These are phyloP conservation scores for Synanthedon myopaeformis DNA, from an alignment of 2,888 invertebrate genomes.

Conservation along the genomic window DNA sequence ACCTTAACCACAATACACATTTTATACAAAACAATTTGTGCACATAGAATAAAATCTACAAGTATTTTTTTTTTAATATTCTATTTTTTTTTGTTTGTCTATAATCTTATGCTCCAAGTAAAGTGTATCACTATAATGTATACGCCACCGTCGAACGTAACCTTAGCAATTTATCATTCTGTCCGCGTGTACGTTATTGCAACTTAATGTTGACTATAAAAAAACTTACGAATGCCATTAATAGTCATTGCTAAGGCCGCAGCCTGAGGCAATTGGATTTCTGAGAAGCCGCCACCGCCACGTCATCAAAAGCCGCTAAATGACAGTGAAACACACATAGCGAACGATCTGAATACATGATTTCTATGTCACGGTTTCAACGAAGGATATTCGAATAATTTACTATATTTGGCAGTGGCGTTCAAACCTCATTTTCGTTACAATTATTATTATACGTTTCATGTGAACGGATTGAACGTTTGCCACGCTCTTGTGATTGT, in stretches of 20 bases:
- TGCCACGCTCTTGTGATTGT: no score
- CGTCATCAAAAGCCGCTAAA: background rate
- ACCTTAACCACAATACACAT: no score
- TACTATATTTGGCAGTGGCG: background rate
- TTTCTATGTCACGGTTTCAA: slow-evolving; percentile 4
- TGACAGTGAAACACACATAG: slow-evolving; percentile 1
- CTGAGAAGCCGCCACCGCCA: background rate
- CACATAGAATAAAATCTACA: no score
- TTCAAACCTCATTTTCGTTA: no score
- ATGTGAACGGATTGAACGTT: no score
- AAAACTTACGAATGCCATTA: background rate
- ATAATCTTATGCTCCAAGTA: no score
- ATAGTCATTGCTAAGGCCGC: slow-evolving; percentile 5
- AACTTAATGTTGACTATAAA: background rate
- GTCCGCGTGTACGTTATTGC: background rate
- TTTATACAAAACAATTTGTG: no score
- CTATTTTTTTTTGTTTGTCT: no score
- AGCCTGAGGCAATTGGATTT: background rate
- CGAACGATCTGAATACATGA: slow-evolving; percentile 3
- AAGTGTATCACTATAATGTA: background rate
- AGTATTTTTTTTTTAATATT: no score
- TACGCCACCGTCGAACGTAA: background rate
- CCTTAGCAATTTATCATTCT: background rate
- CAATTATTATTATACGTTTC: no score
- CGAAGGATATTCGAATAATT: slow-evolving; percentile 2